Conservation (phyloP, 64 coral and sea anemone species). For the Catalaphyllia jardinei region DNA sequence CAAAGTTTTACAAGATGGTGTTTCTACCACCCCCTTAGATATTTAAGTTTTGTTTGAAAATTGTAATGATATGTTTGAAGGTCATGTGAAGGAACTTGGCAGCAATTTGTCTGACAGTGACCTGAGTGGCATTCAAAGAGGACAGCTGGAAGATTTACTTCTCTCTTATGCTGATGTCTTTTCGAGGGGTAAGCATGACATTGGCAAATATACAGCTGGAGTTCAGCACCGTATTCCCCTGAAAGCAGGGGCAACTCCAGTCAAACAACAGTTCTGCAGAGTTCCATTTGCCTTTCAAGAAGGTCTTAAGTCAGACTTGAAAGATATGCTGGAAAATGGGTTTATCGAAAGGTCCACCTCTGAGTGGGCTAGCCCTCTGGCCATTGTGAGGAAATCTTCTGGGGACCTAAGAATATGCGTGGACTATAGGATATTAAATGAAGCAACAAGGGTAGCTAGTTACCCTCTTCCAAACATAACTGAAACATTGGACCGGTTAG, state of each 20-base stretch:
- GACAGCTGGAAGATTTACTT: neutral
- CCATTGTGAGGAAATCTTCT: constrained; percentile 66
- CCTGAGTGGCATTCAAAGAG: neutral
- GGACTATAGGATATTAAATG: constrained; percentile 25
- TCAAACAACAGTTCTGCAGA: constrained; percentile 59
- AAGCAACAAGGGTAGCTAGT: no score
- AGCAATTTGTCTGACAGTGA: neutral
- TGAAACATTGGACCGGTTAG: neutral
- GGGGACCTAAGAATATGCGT: constrained; percentile 81
- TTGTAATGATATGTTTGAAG: neutral
- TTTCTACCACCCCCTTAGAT: no score
- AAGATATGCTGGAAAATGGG: constrained; percentile 62
- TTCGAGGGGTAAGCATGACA: constrained; percentile 25
- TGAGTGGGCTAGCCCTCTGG: constrained; percentile 68
- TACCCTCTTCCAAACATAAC: no score
- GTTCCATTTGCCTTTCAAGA: constrained; percentile 55
- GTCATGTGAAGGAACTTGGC: no score
- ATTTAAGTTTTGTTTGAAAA: no score
- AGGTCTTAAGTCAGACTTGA: constrained; percentile 54
- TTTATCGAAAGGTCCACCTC: constrained; percentile 74
- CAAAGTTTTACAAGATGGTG: no score
- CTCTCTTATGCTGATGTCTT: constrained; percentile 46
- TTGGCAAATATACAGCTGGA: constrained; percentile 25
- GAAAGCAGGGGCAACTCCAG: constrained; percentile 57
- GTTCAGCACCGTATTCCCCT: constrained; percentile 53